phyloP scores from a whole-genome alignment of 2,888 invertebrate genomes.

The Gasteruption jaculator region DNA sequence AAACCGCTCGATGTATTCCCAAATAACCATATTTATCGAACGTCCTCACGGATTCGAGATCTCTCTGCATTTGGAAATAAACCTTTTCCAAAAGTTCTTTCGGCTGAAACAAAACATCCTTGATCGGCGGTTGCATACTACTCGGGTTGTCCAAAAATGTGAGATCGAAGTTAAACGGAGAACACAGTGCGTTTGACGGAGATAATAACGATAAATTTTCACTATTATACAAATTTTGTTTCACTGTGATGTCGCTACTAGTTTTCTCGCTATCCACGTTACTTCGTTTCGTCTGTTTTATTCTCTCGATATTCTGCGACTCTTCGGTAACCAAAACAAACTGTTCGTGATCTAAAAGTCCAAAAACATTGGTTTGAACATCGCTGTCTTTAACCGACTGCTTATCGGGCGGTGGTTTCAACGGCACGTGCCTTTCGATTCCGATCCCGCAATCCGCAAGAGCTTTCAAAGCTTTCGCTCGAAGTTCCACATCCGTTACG shows the following conservation, averaged over 20 bases:
- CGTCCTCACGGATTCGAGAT: slow-evolving; percentile 27
- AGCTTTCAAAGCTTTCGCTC: slow-evolving; percentile 37
- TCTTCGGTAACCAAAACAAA: slow-evolving; percentile 26
- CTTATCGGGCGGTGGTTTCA: slow-evolving; percentile 13
- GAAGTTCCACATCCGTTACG: slow-evolving; percentile 32
- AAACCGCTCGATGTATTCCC: slow-evolving; percentile 39
- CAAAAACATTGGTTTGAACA: slow-evolving; percentile 38
- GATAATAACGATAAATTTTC: no score
- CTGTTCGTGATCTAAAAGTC: slow-evolving; percentile 25
- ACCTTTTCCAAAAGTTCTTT: slow-evolving; percentile 17
- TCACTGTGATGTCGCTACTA: no score
- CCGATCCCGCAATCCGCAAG: slow-evolving; percentile 38
- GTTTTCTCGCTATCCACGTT: no score
- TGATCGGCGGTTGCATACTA: slow-evolving; percentile 17
- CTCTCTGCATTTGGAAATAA: slow-evolving; percentile 27
- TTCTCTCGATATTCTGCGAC: slow-evolving; percentile 19
- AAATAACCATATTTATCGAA: slow-evolving; percentile 35
- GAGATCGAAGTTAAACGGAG: no score
- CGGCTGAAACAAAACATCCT: slow-evolving; percentile 23
- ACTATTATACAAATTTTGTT: no score
- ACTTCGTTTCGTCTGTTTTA: no score
- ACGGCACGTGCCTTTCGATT: slow-evolving; percentile 30
- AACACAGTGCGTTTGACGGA: no score
- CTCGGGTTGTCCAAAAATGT: no score
- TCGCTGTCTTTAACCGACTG: slow-evolving; percentile 29